A percentile compares a stretch with the other conserved stretches of the same genome.
phyloP scores from a whole-genome alignment of 2,113 vertebrate species.

The Physeter macrocephalus region DNA sequence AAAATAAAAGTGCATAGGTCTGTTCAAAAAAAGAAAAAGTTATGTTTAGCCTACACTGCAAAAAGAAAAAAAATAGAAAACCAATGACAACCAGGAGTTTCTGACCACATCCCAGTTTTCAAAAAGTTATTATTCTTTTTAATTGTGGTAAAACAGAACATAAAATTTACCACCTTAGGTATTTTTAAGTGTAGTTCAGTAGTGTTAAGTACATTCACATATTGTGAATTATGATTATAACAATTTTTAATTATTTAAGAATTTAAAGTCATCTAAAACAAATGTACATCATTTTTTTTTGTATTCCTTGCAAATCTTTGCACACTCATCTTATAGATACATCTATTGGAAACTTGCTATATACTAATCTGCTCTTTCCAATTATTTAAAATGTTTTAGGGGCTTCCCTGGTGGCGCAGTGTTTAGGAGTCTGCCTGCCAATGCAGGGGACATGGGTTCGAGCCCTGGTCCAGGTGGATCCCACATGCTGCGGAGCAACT shows the following conservation, averaged over 20 bases:
- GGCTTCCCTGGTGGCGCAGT: too few relatives aligned
- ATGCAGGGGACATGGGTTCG: too few relatives aligned
- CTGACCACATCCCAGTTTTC: background rate
- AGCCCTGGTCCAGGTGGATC: too few relatives aligned
- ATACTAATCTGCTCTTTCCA: background rate
- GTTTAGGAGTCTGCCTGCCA: too few relatives aligned
- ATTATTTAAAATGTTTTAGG: background rate
- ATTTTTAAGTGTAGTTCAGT: background rate
- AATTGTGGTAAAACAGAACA: background rate
- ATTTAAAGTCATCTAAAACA: conserved; percentile 12
- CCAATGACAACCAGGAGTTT: background rate
- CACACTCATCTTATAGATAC: background rate
- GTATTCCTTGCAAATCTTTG: background rate
- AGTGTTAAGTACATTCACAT: background rate
- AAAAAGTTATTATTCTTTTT: background rate
- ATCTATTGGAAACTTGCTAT: background rate
- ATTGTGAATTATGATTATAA: background rate
- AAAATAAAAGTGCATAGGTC: too few relatives aligned
- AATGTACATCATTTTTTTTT: background rate
- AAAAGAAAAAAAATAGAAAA: background rate
- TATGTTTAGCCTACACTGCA: too few relatives aligned
- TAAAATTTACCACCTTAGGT: background rate
- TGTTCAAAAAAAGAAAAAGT: too few relatives aligned
- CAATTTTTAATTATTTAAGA: background rate
- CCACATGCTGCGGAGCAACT: too few relatives aligned